These are phyloP conservation scores for Tridacna crocea DNA, from an alignment of 2,888 invertebrate genomes.

Conservation along the genomic window DNA sequence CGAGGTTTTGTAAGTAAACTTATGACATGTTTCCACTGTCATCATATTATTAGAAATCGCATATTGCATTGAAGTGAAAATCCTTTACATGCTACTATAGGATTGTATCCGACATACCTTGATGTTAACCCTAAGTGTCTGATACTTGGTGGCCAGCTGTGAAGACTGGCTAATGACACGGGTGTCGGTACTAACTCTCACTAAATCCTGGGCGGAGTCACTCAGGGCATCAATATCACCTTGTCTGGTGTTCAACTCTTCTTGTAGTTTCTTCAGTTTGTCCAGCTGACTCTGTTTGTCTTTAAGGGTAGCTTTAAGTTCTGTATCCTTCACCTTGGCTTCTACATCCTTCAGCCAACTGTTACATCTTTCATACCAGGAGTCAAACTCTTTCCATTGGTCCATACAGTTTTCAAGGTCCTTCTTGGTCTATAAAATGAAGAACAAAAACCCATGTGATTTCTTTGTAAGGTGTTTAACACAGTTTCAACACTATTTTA, in stretches of 20 bases:
- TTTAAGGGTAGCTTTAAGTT: slow-evolving; percentile 78
- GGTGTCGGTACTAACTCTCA: slow-evolving; percentile 78
- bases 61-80: too few relatives aligned
- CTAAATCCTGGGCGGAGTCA: slow-evolving; percentile 91
- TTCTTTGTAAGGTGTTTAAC: not conserved
- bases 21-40: too few relatives aligned
- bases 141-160: slow-evolving; percentile 80
- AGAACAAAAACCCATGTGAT: not conserved
- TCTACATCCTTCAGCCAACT: slow-evolving; percentile 95
- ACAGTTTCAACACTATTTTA: too few relatives aligned
- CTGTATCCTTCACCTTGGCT: slow-evolving; percentile 88
- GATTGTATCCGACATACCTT: slow-evolving; percentile 74
- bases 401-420: slow-evolving; percentile 91
- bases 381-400: slow-evolving; percentile 96
- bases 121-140: slow-evolving; percentile 77
- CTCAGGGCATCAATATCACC: slow-evolving; percentile 95
- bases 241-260: slow-evolving; percentile 73
- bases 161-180: slow-evolving; percentile 80
- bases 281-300: slow-evolving; percentile 80
- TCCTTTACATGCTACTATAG: too few relatives aligned
- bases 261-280: slow-evolving; percentile 75
- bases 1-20: too few relatives aligned
- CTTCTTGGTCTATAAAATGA: slow-evolving; percentile 71
- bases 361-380: slow-evolving; percentile 92
- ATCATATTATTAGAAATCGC: too few relatives aligned